A percentile compares a stretch with the other conserved stretches of the same genome.
Conservation (phyloP, 2,888 invertebrate genomes). For the Parelbella ahira region DNA sequence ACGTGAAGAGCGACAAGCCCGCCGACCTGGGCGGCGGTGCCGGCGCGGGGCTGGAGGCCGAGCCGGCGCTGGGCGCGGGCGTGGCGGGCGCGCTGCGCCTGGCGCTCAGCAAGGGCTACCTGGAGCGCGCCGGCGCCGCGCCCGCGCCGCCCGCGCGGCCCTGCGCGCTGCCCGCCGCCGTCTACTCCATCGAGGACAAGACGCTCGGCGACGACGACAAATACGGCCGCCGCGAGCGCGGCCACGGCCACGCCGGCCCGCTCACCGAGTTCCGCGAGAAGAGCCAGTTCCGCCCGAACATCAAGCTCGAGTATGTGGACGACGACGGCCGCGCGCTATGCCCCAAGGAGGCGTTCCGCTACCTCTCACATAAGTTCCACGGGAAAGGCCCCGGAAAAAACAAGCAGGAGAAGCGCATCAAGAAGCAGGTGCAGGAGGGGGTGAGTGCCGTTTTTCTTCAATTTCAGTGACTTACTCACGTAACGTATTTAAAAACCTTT, state of each 20-base stretch:
- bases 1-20: conserved; percentile 76
- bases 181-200: conserved; percentile 64
- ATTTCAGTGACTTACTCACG: too few species aligned
- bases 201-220: conserved; percentile 86
- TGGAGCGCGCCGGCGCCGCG: conserved; percentile 90
- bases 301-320: conserved; percentile 98
- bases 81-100: conserved; percentile 94
- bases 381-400: conserved; percentile 99
- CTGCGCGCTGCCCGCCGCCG: conserved; percentile 50
- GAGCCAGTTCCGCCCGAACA: conserved; percentile 93
- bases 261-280: conserved; percentile 96
- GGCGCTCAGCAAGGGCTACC: conserved; percentile 96
- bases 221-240: conserved; percentile 85
- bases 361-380: conserved; percentile 98
- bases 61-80: conserved; percentile 95
- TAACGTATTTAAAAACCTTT: too few species aligned
- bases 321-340: conserved; percentile 95
- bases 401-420: conserved; percentile 97
- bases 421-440: conserved; percentile 96
- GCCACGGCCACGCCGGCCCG: conserved; percentile 83
- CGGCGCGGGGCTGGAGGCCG: conserved; percentile 87
- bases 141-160: conserved; percentile 72
- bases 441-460: too few species aligned
- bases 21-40: conserved; percentile 52
- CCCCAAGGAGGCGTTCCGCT: conserved; percentile 97